phyloP scores from a whole-genome alignment of 2,888 invertebrate species.

The Boloria euphrosyne region DNA sequence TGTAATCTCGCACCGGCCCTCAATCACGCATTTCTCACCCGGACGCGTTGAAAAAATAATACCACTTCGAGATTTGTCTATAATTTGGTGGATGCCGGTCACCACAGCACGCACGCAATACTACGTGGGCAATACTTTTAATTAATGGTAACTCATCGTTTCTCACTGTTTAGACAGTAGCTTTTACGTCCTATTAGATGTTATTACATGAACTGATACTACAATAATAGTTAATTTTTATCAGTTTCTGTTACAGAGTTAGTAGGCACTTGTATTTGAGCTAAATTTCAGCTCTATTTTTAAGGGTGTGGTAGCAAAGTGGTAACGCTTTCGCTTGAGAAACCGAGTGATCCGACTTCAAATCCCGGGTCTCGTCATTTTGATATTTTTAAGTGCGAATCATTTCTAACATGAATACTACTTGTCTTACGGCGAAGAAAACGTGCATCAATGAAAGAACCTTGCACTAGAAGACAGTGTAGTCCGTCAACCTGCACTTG shows the following conservation, averaged over 20 bases:
- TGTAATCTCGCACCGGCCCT: slow-evolving; percentile 78
- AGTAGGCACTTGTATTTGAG: no score
- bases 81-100: slow-evolving; percentile 77
- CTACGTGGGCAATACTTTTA: slow-evolving; percentile 29
- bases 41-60: slow-evolving; percentile 81
- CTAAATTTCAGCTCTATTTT: no score
- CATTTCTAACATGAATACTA: no score
- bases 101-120: slow-evolving; percentile 47
- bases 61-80: slow-evolving; percentile 77
- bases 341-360: no score
- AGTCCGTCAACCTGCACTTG: no score
- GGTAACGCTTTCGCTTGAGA: no score
- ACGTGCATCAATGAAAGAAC: no score
- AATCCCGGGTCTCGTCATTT: no score
- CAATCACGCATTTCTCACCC: slow-evolving; percentile 82
- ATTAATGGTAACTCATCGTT: slow-evolving; percentile 60
- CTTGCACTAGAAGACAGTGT: no score
- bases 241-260: background rate
- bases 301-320: no score
- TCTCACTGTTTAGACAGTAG: slow-evolving; percentile 67
- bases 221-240: background rate
- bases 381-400: no score
- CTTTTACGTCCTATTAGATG: slow-evolving; percentile 46
- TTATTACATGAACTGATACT: background rate
- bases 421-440: no score